Evolutionary conservation across 2,797 vertebrate species (phyloP).

Genomic region (Molossus molossus): DNA sequence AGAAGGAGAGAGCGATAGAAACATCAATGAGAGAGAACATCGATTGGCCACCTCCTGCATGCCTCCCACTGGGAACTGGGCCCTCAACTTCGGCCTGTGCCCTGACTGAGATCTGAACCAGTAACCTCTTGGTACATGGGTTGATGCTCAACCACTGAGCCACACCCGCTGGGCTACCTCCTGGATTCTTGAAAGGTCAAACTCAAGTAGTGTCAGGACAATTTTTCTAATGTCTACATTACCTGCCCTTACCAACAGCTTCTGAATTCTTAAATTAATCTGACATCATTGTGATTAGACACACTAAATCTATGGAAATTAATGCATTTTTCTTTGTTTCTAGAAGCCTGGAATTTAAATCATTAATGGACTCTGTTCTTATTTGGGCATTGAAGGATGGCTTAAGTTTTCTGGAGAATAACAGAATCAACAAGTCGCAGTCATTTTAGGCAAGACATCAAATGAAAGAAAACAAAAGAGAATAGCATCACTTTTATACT

Average conservation of each 20-base stretch:
- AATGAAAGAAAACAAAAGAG: constrained; percentile 23
- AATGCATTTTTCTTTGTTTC: not conserved
- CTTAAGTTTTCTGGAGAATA: constrained; percentile 67
- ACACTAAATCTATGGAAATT: not conserved
- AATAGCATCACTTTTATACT: not conserved
- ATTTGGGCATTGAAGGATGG: not conserved
- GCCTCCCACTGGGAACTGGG: no score
- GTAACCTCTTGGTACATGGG: no score
- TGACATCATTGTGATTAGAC: not conserved
- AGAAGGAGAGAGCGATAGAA: no score
- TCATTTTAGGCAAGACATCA: constrained; percentile 16
- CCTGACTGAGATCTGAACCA: no score
- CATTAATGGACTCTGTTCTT: constrained; percentile 37
- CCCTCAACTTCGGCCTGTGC: no score
- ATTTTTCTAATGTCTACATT: not conserved
- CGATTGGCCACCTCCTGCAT: no score
- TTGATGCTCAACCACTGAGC: no score
- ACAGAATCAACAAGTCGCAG: constrained; percentile 35
- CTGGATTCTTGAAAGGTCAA: not conserved
- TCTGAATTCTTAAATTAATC: constrained; percentile 62
- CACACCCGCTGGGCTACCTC: not conserved
- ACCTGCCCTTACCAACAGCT: not conserved
- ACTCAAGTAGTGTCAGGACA: constrained; percentile 16
- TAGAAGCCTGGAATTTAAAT: not conserved
- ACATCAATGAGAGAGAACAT: no score